These are phyloP conservation scores for Apis florea DNA, from an alignment of 1,140 invertebrate species.

Conservation along the genomic window DNA sequence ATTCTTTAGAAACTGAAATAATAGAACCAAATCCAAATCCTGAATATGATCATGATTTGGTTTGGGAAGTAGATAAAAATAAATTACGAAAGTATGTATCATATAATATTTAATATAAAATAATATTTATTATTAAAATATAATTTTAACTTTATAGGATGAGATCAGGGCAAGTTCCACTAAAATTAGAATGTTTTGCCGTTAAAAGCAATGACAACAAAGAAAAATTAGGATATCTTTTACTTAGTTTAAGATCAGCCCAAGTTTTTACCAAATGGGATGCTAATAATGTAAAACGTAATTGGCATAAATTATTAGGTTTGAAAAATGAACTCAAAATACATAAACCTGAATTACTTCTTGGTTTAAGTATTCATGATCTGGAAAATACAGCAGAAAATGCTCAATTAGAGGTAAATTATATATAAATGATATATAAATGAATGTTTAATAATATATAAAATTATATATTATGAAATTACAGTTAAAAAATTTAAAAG, in stretches of 20 bases:
- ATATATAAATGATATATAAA: background rate
- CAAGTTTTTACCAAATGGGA: slow-evolving; percentile 73
- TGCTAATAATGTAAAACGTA: slow-evolving; percentile 66
- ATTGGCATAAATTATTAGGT: slow-evolving; percentile 79
- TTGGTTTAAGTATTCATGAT: slow-evolving; percentile 80
- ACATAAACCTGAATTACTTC: slow-evolving; percentile 78
- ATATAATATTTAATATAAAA: background rate
- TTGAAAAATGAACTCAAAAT: slow-evolving; percentile 77
- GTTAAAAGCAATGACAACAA: slow-evolving; percentile 73
- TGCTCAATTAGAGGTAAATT: slow-evolving; percentile 47
- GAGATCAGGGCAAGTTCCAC: slow-evolving; percentile 77
- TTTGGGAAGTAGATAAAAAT: slow-evolving; percentile 81
- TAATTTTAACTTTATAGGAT: slow-evolving; percentile 69
- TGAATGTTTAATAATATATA: background rate
- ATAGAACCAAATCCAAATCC: slow-evolving; percentile 73
- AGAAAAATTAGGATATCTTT: slow-evolving; percentile 79
- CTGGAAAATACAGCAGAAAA: slow-evolving; percentile 48
- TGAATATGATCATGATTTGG: slow-evolving; percentile 77
- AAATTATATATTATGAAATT: slow-evolving; percentile 5
- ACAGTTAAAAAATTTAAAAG: slow-evolving; percentile 39
- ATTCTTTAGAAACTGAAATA: slow-evolving; percentile 79
- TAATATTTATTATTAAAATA: background rate
- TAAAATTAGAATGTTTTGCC: slow-evolving; percentile 80
- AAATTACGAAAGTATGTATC: slow-evolving; percentile 74
- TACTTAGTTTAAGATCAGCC: slow-evolving; percentile 79